Percentiles rank a stretch among this genome's conserved stretches.
phyloP scores from a whole-genome alignment of 23 tunicate species.

The Ciona savignyi region DNA sequence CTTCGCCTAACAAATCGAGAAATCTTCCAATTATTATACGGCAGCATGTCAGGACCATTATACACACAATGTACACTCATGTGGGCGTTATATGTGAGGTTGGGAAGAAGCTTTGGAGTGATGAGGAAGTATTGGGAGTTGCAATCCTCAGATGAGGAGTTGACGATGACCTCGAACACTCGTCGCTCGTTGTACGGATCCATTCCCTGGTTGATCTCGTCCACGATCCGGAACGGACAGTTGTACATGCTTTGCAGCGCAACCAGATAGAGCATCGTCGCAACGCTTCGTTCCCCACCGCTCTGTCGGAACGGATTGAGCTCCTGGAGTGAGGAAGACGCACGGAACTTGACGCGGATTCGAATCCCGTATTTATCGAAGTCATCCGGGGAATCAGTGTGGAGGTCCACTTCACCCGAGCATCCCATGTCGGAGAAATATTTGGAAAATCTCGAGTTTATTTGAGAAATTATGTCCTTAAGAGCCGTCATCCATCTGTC shows the following conservation, averaged over 20 bases:
- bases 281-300: conserved; percentile 93
- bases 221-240: conserved; percentile 88
- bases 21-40: conserved; percentile 42
- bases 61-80: conserved; percentile 77
- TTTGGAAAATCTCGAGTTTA: conserved; percentile 58
- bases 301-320: conserved; percentile 78
- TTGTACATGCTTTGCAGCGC: conserved; percentile 70
- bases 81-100: conserved; percentile 61
- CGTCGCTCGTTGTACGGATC: conserved; percentile 81
- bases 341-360: conserved; percentile 82
- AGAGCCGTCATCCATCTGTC: conserved; percentile 55
- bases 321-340: conserved; percentile 47
- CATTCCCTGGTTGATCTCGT: conserved; percentile 96
- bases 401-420: conserved; percentile 82
- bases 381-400: conserved; percentile 66
- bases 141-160: conserved; percentile 42
- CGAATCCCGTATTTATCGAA: conserved; percentile 87
- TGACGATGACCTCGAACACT: conserved; percentile 83
- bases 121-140: conserved; percentile 78
- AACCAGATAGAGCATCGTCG: conserved; percentile 91
- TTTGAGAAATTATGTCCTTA: conserved; percentile 28
- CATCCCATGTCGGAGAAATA: conserved; percentile 85
- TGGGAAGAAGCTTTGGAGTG: conserved; percentile 79
- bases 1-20: conserved; percentile 41
- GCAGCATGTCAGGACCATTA: conserved; percentile 74